A percentile compares a stretch with the other conserved stretches of the same genome.
Evolutionary conservation across 2,113 vertebrate genomes (phyloP).

Genomic region (Antechinus flavipes): DNA sequence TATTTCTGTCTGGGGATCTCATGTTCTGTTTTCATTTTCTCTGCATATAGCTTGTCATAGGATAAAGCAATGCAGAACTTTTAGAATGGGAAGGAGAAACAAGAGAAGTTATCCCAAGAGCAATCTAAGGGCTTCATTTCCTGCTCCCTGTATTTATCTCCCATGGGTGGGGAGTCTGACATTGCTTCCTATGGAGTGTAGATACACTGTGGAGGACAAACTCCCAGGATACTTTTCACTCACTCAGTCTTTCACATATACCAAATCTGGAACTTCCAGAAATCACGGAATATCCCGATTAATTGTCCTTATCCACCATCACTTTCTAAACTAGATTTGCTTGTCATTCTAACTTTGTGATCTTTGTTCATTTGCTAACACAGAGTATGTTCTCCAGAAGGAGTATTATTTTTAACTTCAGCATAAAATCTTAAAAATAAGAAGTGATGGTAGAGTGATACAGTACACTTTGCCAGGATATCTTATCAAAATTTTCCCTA

Average conservation of each 20-base stretch:
- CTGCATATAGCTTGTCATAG: neutral
- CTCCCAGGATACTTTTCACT: slow-evolving; percentile 34
- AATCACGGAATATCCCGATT: slow-evolving; percentile 19
- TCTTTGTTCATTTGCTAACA: slow-evolving; percentile 41
- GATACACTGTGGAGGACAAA: slow-evolving; percentile 37
- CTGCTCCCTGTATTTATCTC: neutral
- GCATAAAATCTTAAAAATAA: slow-evolving; percentile 12
- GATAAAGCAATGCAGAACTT: neutral
- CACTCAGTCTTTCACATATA: slow-evolving; percentile 61
- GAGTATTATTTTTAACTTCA: slow-evolving; percentile 32
- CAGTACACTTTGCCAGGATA: neutral
- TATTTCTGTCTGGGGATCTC: neutral
- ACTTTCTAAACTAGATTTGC: slow-evolving; percentile 37
- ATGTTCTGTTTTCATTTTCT: slow-evolving; percentile 30
- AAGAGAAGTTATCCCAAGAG: slow-evolving; percentile 26
- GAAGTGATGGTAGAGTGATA: neutral
- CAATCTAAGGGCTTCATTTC: slow-evolving; percentile 47
- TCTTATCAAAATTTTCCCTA: slow-evolving; percentile 5
- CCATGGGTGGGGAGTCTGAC: slow-evolving; percentile 11
- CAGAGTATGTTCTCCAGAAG: slow-evolving; percentile 25
- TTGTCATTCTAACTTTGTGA: slow-evolving; percentile 18
- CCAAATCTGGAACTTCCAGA: slow-evolving; percentile 39
- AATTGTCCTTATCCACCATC: neutral
- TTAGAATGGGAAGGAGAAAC: neutral
- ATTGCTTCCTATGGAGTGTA: slow-evolving; percentile 3